Evolutionary conservation across 1,140 invertebrate species (phyloP).

Genomic region (Gryllus bimaculatus): DNA sequence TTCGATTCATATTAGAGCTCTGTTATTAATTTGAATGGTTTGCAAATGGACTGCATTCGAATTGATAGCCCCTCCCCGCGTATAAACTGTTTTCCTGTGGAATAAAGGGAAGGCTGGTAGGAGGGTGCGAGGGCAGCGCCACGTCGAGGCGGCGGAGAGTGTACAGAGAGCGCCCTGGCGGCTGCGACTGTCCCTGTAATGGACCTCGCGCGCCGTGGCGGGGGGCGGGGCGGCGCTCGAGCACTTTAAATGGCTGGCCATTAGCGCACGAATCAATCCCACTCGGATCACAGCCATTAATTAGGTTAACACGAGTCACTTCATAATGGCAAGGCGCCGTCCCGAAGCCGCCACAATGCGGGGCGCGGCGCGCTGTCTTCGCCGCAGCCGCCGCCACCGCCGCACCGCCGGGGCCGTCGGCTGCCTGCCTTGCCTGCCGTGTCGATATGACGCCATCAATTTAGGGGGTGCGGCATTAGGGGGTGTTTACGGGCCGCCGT

Average conservation of each 20-base stretch:
- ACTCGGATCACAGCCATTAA: constrained; percentile 16
- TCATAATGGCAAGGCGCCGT: constrained; percentile 11
- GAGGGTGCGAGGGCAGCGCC: too few species aligned
- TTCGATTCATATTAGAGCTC: too few species aligned
- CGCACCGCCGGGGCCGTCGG: not conserved
- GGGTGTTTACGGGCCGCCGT: not conserved
- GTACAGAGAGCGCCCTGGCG: not conserved
- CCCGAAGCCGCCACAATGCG: not conserved
- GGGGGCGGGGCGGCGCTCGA: not conserved
- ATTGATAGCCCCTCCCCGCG: too few species aligned
- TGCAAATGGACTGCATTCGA: too few species aligned
- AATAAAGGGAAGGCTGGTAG: too few species aligned
- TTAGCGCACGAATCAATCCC: constrained; percentile 15
- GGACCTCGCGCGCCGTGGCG: not conserved
- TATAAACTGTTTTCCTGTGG: too few species aligned
- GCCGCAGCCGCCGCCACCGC: too few species aligned
- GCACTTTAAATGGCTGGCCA: constrained; percentile 15
- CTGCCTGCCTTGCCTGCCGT: not conserved
- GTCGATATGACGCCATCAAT: not conserved
- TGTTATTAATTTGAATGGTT: too few species aligned
- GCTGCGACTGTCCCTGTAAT: not conserved
- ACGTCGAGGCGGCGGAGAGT: not conserved
- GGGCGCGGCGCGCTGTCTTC: too few species aligned
- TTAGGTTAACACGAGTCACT: constrained; percentile 16
- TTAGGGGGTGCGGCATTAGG: not conserved